Conservation (phyloP, 2,797 vertebrate species). For the Tragopan temminckii region DNA sequence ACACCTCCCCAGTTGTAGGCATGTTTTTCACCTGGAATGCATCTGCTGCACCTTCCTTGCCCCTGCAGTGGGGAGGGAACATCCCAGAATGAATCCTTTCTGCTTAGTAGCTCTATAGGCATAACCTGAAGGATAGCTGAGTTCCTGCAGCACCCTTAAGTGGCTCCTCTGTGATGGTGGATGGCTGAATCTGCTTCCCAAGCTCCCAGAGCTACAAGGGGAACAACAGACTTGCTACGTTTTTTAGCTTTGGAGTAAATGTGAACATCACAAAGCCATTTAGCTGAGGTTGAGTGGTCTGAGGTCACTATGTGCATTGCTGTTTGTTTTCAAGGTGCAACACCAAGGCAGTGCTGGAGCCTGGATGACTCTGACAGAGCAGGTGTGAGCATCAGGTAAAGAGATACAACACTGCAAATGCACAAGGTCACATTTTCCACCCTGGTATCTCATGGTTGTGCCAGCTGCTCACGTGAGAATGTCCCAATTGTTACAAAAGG, state of each 20-base stretch:
- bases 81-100: background rate
- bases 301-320: background rate
- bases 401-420: rapidly evolving
- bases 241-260: background rate
- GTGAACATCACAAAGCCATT: background rate
- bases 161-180: background rate
- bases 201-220: background rate
- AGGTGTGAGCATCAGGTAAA: background rate
- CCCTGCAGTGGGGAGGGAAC: background rate
- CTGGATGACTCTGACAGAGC: background rate
- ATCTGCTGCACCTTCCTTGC: background rate
- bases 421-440: background rate
- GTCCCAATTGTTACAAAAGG: background rate
- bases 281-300: background rate
- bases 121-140: background rate
- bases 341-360: background rate
- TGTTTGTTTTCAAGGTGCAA: background rate
- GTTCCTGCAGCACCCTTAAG: background rate
- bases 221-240: background rate
- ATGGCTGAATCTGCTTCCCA: background rate
- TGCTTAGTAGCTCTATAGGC: background rate
- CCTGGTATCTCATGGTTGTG: background rate
- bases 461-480: background rate
- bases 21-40: background rate
- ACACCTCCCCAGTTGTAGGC: background rate